Evolutionary conservation across 2,113 vertebrate genomes (phyloP), one percentile per base, ranked within the genome.

Genomic region (Sinosuthora webbiana): DNA sequence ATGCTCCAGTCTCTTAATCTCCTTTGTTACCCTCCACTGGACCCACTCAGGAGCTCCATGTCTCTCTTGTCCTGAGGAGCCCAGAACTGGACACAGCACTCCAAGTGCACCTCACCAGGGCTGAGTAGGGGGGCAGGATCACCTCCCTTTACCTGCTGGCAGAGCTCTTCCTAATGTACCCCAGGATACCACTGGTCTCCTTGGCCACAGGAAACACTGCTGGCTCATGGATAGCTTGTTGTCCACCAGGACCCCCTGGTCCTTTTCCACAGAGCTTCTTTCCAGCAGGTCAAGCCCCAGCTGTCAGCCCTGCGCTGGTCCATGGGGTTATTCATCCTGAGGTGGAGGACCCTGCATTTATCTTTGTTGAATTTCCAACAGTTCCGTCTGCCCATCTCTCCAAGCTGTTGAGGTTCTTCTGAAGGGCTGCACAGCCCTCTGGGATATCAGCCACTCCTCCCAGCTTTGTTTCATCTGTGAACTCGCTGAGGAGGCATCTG

Each of bases 331-430:
- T 42, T 70, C 15, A 21, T 24, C 24, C 47, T 3, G 3, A 63
- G 19, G 7, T 41, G 13, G 8, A 55, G 56, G 41, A 47, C 23
- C 8, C 41, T 64, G 75, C 41, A 22, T 1, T 42, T 35, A 0
- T 9, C 31, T 1, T 18, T 24, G 10, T 4, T 73, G 18, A 56
- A 22, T 50, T 33, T 80, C 57, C 50, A 31, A 14, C 0, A 0
- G 35, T 15, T 88, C 21, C 3, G 7, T 19, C 1, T 57, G 18
- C 5, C 50, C 59, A 15, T 23, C 50, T 73, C 17, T 37, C 17
- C 42, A 57, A 0, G 0, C 17, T 64, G 35, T 18, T 0, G 0
- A 76, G 16, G 42, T 7, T 14, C 42, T 14, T 56, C 35, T 65
- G 22, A 57, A 71, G 42, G 42, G 17, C 31, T 71, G 17, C 5